Base-by-base conservation (phyloP, 2,113 vertebrate species). In the Periophthalmodon schlosseri region DNA sequence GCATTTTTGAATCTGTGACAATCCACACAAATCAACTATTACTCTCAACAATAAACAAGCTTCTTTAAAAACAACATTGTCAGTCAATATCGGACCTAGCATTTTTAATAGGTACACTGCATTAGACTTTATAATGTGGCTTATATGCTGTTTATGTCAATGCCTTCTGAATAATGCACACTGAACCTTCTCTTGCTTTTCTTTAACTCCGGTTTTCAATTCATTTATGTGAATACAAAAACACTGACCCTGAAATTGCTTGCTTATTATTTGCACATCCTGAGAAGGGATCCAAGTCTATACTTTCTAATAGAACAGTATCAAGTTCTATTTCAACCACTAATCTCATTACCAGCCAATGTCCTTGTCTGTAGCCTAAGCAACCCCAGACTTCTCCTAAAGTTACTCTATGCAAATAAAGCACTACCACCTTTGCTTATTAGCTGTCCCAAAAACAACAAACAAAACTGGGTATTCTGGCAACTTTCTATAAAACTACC, bases 171-270 rank as follows among this genome's bases (percentile, higher is more conserved):
- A 28, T 68, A 13, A 39, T 52, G 44, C 28, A 47, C 33, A 5
- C 15, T 14, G 71, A 23, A 15, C 21, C 39, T 21, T 46, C 66
- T 33, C 28, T 76, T 33, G 67, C 0, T 50, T 72, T 34, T 81
- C 47, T 57, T 72, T 36, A 69, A 24, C 60, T 63, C 24, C 44
- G n/a, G 56, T 58, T 58, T 67, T 52, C 8, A 24, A n/a, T 20
- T 24, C 10, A 72, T 11, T 44, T 11, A 44, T 11, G 39, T 44
- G 6, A 21, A 54, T 5, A 54, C 15, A 21, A 56, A 56, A n/a
- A 56, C 8, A n/a, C 20, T 68, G 73, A 71, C 60, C 68, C 18
- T 60, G 12, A 73, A 77, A 28, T 63, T 34, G 28, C 60, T 15
- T 20, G 60, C 28, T 63, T 28, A 28, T 44, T n/a, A 10, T 39